Base-by-base conservation (phyloP, 1,140 invertebrate species). In the Pseudomyrmex flavicornis region DNA sequence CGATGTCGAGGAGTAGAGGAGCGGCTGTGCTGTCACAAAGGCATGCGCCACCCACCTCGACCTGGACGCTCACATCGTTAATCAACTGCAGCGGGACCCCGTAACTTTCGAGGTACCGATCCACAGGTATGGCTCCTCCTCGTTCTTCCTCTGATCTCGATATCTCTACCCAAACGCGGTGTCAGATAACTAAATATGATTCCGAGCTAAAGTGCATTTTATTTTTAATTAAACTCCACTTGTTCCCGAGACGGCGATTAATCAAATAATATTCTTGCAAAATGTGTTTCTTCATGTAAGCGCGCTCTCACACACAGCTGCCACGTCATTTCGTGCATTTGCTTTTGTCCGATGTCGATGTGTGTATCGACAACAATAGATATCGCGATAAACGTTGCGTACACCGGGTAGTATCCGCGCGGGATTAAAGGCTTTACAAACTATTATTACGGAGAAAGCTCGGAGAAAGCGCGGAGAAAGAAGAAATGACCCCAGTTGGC, bases 1-100 rank as follows among this genome's bases (percentile, higher is more conserved):
- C 90, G 84, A 88, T 90, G 89, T 90, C 85, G 87, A 87, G 89
- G 86, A 92, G 77, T 86, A 80, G 90, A 90, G 91, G 91, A 93
- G 91, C 92, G 92, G 92, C 89, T 91, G 89, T 90, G 89, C 93
- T 95, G 94, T 95, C 94, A 95, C 93, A 94, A 94, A 95, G 93
- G 94, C 94, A 94, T 94, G 94, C 92, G 93, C 94, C 94, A 95
- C 94, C 94, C 94, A 95, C 94, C 93, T 91, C 92, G 93, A 91
- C 89, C 91, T 90, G 91, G 91, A 91, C 90, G 90, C 90, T 92
- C 89, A 91, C 91, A 94, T 95, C 94, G 94, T 95, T 95, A 95
- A 95, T 95, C 94, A 95, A 94, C 91, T 92, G 91, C 90, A 92
- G 90, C 89, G 92, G 92, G 93, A 93, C 93, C 92, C 85, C 90